Evolutionary conservation across 1,140 invertebrate genomes (phyloP).

Genomic region (Argopecten irradians): DNA sequence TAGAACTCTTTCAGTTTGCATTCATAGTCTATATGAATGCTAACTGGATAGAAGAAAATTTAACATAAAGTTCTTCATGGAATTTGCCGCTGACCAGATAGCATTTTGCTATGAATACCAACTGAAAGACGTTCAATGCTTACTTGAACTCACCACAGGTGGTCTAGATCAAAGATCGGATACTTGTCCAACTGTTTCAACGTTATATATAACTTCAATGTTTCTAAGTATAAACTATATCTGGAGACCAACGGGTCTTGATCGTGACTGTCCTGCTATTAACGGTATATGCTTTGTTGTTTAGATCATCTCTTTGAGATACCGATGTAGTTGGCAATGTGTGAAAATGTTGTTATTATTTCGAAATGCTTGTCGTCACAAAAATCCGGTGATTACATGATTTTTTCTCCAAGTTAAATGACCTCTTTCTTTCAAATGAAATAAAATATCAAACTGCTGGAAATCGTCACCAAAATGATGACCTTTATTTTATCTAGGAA

Average conservation of each 20-base stretch:
- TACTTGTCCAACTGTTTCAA: neutral
- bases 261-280: neutral
- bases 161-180: too few species aligned
- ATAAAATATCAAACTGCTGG: neutral
- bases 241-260: neutral
- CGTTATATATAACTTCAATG: neutral
- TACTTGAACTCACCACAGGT: too few species aligned
- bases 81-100: too few species aligned
- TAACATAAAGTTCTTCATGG: slow-evolving; percentile 30
- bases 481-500: neutral
- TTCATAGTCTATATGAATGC: too few species aligned
- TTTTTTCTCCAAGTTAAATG: neutral
- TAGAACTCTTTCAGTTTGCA: too few species aligned
- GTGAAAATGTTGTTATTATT: slow-evolving; percentile 3
- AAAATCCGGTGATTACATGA: neutral
- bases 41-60: too few species aligned
- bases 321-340: neutral
- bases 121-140: too few species aligned
- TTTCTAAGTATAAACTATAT: neutral
- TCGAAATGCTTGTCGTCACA: neutral
- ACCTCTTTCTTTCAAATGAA: neutral
- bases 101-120: too few species aligned
- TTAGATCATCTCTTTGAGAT: slow-evolving; percentile 14
- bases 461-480: neutral
- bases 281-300: neutral